Conservation (phyloP, 2,797 vertebrate genomes). For the Pipistrellus pipistrellus region DNA sequence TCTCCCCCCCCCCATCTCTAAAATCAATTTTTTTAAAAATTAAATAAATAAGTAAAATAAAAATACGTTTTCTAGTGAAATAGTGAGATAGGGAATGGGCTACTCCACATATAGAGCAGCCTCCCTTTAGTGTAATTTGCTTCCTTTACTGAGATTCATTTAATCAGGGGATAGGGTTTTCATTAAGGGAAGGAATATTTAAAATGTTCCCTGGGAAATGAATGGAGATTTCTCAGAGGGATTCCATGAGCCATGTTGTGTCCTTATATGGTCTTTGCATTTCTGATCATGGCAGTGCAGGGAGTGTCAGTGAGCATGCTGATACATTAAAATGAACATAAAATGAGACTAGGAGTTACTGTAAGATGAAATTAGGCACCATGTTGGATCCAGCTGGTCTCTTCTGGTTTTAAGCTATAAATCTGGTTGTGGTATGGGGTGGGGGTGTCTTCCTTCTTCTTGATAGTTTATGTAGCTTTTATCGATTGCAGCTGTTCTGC, state of each 20-base stretch:
- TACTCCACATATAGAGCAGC: background rate
- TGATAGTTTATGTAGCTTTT: background rate
- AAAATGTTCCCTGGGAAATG: background rate
- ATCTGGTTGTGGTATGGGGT: background rate
- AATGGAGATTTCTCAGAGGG: background rate
- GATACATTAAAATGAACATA: background rate
- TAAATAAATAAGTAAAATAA: background rate
- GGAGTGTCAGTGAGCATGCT: background rate
- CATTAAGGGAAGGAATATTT: background rate
- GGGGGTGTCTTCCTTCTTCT: background rate
- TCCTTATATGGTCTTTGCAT: background rate
- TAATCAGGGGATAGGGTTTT: background rate
- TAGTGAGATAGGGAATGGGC: background rate
- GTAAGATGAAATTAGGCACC: background rate
- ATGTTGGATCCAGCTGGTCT: background rate
- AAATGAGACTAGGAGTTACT: background rate
- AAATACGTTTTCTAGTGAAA: background rate
- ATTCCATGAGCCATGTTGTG: background rate
- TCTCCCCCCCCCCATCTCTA: background rate
- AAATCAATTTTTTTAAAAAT: background rate
- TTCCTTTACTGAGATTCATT: background rate
- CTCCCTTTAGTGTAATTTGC: background rate
- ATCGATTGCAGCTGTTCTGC: background rate
- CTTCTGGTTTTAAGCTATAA: background rate
- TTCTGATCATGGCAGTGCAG: background rate